These are phyloP conservation scores for Pithys albifrons DNA, from an alignment of 2,113 vertebrate genomes.

Conservation along the genomic window DNA sequence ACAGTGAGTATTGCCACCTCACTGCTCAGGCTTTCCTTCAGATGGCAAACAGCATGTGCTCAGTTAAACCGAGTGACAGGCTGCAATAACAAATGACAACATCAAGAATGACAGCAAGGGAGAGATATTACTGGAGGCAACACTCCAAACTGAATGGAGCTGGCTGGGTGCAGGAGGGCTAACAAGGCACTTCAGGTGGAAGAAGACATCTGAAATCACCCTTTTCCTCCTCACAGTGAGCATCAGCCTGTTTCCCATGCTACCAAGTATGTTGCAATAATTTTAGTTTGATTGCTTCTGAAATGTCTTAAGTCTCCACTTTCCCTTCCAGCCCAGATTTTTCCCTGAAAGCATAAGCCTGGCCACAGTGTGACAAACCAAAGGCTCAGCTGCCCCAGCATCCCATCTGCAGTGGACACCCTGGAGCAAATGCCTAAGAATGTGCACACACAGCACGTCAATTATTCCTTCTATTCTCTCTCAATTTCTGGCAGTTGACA, in stretches of 20 bases:
- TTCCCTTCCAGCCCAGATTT: not conserved
- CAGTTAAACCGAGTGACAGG: not conserved
- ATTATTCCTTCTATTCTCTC: not conserved
- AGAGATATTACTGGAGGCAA: not conserved
- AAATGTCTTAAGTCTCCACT: not conserved
- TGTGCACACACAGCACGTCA: not conserved
- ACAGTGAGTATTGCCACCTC: not conserved
- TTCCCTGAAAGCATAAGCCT: not conserved
- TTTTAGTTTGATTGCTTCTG: not conserved
- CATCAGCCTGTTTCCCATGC: not conserved
- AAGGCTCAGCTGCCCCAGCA: not conserved
- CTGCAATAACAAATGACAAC: not conserved
- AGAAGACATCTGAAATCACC: not conserved
- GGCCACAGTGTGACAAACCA: not conserved
- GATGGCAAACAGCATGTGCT: not conserved
- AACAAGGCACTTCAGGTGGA: not conserved
- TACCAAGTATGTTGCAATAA: not conserved
- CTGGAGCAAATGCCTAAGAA: not conserved
- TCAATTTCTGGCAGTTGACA: not conserved
- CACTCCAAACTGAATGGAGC: not conserved
- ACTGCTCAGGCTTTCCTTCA: not conserved
- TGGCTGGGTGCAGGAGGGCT: not conserved
- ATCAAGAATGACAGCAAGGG: not conserved
- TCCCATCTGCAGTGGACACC: not conserved
- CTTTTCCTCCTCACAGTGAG: not conserved